A percentile compares a stretch with the other conserved stretches of the same genome.
Conservation (phyloP, 2,888 invertebrate species). For the Archips crataeganus region DNA sequence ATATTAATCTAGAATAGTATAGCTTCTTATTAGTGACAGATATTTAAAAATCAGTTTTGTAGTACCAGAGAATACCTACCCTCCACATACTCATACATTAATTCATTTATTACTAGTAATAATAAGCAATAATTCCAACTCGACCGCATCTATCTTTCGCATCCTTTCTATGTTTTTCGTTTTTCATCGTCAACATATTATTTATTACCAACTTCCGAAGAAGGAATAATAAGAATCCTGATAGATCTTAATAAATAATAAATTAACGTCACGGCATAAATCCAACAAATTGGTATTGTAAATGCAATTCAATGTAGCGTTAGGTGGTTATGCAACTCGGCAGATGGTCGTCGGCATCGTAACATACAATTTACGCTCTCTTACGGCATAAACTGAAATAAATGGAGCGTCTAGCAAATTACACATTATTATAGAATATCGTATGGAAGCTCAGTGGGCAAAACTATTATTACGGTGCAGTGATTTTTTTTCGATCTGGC, state of each 20-base stretch:
- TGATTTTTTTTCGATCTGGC: constrained; percentile 20
- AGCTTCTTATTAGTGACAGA: no score
- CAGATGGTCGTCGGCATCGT: constrained; percentile 57
- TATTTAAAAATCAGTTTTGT: no score
- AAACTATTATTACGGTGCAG: constrained; percentile 16
- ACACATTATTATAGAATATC: constrained; percentile 48
- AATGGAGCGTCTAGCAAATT: constrained; percentile 64
- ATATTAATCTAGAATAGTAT: no score
- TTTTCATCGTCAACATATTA: no score
- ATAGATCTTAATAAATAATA: not conserved
- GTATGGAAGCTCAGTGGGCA: constrained; percentile 22
- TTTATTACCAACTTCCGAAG: not conserved
- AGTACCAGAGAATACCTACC: no score
- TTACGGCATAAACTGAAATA: constrained; percentile 56
- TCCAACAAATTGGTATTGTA: constrained; percentile 39
- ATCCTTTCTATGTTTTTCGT: no score
- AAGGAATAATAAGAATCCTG: no score
- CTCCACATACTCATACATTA: no score
- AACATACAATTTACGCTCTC: constrained; percentile 66
- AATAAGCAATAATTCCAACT: no score
- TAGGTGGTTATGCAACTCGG: constrained; percentile 60
- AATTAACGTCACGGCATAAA: constrained; percentile 15
- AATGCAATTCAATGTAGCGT: constrained; percentile 43
- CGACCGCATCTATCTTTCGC: no score
- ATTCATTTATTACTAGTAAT: no score